phyloP scores from a whole-genome alignment of 1,140 invertebrate species.

The Heliconius melpomene region DNA sequence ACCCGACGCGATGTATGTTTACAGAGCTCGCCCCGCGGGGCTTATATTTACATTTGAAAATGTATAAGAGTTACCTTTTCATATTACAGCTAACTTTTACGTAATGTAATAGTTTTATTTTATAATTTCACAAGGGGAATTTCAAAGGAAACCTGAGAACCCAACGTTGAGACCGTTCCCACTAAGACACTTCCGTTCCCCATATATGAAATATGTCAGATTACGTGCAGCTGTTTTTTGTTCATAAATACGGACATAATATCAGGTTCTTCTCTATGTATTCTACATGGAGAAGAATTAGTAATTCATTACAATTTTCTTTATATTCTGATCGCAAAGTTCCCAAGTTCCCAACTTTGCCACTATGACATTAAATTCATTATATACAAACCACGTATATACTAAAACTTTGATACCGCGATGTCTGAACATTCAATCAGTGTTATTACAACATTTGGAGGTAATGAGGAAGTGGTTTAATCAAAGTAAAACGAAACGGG shows the following conservation, averaged over 20 bases:
- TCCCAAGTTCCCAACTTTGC: too few relatives aligned
- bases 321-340: too few relatives aligned
- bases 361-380: not conserved
- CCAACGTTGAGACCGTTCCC: too few relatives aligned
- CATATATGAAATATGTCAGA: too few relatives aligned
- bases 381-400: not conserved
- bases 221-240: too few relatives aligned
- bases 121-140: too few relatives aligned
- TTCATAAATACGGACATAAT: too few relatives aligned
- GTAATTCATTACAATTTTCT: too few relatives aligned
- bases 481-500: conserved; percentile 4
- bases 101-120: not conserved
- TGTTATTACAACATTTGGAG: not conserved
- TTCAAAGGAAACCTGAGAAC: too few relatives aligned
- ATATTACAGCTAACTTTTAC: not conserved
- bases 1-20: conserved; percentile 2
- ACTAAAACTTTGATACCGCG: not conserved
- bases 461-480: not conserved
- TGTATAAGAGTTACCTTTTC: not conserved
- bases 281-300: too few relatives aligned
- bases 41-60: not conserved
- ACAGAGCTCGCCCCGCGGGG: not conserved
- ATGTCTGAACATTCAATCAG: not conserved
- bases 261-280: too few relatives aligned
- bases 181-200: too few relatives aligned